Conservation (phyloP, 1,140 invertebrate species). For the Caerostris darwini region DNA sequence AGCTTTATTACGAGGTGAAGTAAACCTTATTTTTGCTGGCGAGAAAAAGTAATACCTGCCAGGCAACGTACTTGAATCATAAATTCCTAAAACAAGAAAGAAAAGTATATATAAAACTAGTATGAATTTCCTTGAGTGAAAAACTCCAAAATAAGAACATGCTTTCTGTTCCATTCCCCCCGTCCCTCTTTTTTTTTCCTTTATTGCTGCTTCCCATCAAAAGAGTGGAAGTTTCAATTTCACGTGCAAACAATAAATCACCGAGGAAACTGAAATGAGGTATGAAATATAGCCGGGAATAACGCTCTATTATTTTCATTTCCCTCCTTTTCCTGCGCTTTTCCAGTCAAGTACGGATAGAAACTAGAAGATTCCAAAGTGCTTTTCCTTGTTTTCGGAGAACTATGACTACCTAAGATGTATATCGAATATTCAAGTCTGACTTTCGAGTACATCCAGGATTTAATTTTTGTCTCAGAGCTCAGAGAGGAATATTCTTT, state of each 20-base stretch:
- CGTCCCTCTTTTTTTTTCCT: not conserved
- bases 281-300: constrained; percentile 63
- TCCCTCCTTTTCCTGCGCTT: not conserved
- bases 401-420: constrained; percentile 15
- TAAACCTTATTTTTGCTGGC: not conserved
- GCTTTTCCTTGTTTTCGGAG: constrained; percentile 59
- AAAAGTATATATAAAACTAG: not conserved
- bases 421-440: constrained; percentile 13
- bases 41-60: constrained; percentile 58
- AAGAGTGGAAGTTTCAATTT: constrained; percentile 70
- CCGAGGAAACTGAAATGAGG: constrained; percentile 62
- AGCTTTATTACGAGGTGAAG: constrained; percentile 54
- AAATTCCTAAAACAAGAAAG: constrained; percentile 39
- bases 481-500: constrained; percentile 36
- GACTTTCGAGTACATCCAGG: not conserved
- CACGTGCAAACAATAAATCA: constrained; percentile 67
- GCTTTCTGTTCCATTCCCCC: not conserved
- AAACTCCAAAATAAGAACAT: constrained; percentile 47
- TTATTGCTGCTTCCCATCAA: not conserved
- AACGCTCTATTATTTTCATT: constrained; percentile 57
- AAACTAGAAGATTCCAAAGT: constrained; percentile 41
- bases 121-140: constrained; percentile 21
- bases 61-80: constrained; percentile 37
- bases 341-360: constrained; percentile 56
- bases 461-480: constrained; percentile 55